A percentile compares a stretch with the other conserved stretches of the same genome.
Conservation (phyloP, 2,797 vertebrate species). For the Scomberomorus guttatus region DNA sequence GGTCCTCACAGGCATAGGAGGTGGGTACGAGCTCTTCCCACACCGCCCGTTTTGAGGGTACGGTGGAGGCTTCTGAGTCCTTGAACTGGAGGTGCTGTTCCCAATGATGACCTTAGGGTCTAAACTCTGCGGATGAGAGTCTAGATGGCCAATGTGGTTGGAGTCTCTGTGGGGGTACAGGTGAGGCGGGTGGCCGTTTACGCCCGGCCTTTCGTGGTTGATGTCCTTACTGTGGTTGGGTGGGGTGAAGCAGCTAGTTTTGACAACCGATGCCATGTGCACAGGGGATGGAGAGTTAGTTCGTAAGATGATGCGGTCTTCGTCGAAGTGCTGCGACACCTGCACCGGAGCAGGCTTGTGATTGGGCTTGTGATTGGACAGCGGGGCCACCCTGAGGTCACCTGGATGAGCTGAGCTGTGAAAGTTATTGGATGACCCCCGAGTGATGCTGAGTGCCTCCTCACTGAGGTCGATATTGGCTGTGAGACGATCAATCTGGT, state of each 20-base stretch:
- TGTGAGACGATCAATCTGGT: slow-evolving; percentile 88
- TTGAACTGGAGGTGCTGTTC: slow-evolving; percentile 64
- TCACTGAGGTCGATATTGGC: slow-evolving; percentile 83
- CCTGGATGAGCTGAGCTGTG: slow-evolving; percentile 52
- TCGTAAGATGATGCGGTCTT: slow-evolving; percentile 69
- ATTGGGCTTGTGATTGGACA: slow-evolving; percentile 67
- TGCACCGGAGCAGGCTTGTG: slow-evolving; percentile 49
- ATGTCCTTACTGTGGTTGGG: slow-evolving; percentile 49
- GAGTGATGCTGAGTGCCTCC: slow-evolving; percentile 56
- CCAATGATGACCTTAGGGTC: slow-evolving; percentile 70
- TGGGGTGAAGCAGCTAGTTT: slow-evolving; percentile 74
- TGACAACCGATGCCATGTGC: slow-evolving; percentile 78
- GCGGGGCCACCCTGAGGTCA: slow-evolving; percentile 56
- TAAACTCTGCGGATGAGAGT: slow-evolving; percentile 56
- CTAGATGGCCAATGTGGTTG: slow-evolving; percentile 54
- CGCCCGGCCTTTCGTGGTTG: slow-evolving; percentile 50
- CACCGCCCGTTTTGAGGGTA: slow-evolving; percentile 83
- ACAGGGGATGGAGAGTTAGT: slow-evolving; percentile 77
- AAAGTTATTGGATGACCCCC: slow-evolving; percentile 35
- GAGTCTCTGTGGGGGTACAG: slow-evolving; percentile 61
- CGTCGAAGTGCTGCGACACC: slow-evolving; percentile 38
- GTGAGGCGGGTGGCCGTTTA: slow-evolving; percentile 78
- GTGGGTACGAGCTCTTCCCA: slow-evolving; percentile 66
- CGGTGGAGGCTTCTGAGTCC: slow-evolving; percentile 83
- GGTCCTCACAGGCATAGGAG: slow-evolving; percentile 65